Base-by-base conservation (phyloP, 2,797 vertebrate species). In the Danio aesculapii region DNA sequence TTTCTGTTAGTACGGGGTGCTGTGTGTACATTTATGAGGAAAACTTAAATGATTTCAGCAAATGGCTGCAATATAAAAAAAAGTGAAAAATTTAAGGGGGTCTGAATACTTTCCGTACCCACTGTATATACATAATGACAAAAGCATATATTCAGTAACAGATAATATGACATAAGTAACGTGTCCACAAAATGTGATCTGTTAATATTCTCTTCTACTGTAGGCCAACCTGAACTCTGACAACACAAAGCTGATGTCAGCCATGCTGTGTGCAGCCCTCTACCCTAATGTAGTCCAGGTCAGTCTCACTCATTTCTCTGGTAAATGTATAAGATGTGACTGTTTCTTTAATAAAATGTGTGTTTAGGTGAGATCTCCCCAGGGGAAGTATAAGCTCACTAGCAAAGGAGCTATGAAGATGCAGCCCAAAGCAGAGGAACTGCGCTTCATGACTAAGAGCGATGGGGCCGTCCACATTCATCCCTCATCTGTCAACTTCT, bases 271-370 rank as follows among this genome's bases (percentile, higher is more conserved):
- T 89, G 98, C 98, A 47, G 98, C 98, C 6, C 95, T 99, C 71
- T 99, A 99, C 85, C 98, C 98, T 79, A 99, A 99, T 3, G 98
- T 99, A 21, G 97, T 99, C 47, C 97, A 99, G 96, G 98, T 99
- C 90, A 88, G 69, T 58, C 5, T 39, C 47, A 1, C 41, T 75
- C 6, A 52, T 53, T 44, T 12, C 17, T 43, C 47, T 55, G 41
- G 46, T 21, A 30, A 30, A 30, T 30, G 30, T 17, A 8, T 7
- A 55, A 43, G 6, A 6, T 41, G 12, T 63, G 39, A 6, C 6
- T 72, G 14, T 2, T 47, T 52, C n/a, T n/a, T n/a, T 63, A 30
- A 41, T 79, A 43, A 53, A 76, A 16, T 3, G 39, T 62, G 55
- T 81, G 16, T 61, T 73, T 86, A 99, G 98, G 97, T 99, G 46